These are phyloP conservation scores for Steromphala cineraria DNA, from an alignment of 2,888 invertebrate species.

Conservation along the genomic window DNA sequence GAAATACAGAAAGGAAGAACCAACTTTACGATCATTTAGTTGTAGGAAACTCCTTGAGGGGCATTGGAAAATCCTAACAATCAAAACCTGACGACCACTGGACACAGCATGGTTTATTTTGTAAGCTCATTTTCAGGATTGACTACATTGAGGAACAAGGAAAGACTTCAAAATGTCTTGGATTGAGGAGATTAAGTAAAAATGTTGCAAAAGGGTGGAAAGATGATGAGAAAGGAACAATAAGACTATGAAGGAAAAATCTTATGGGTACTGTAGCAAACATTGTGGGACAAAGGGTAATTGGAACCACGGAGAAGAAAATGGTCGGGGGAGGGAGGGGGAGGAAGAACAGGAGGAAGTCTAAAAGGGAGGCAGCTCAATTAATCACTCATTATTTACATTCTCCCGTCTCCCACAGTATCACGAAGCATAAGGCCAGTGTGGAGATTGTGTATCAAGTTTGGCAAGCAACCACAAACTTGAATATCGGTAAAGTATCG, in stretches of 20 bases:
- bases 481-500: conserved; percentile 14
- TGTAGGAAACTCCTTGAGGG: too few relatives aligned
- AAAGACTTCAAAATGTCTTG: too few relatives aligned
- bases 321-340: not conserved
- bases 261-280: too few relatives aligned
- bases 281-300: not conserved
- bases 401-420: not conserved
- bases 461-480: conserved; percentile 16
- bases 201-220: too few relatives aligned
- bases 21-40: too few relatives aligned
- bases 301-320: not conserved
- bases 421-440: not conserved
- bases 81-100: too few relatives aligned
- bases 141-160: too few relatives aligned
- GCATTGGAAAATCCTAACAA: too few relatives aligned
- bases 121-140: too few relatives aligned
- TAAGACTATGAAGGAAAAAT: not conserved
- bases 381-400: conserved; percentile 12
- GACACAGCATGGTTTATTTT: too few relatives aligned
- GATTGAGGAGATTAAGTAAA: too few relatives aligned
- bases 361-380: not conserved
- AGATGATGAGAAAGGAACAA: not conserved
- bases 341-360: not conserved
- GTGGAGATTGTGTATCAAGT: not conserved
- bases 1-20: too few relatives aligned